Base-by-base conservation (phyloP, 2,797 vertebrate species). In the Chelon labrosus region DNA sequence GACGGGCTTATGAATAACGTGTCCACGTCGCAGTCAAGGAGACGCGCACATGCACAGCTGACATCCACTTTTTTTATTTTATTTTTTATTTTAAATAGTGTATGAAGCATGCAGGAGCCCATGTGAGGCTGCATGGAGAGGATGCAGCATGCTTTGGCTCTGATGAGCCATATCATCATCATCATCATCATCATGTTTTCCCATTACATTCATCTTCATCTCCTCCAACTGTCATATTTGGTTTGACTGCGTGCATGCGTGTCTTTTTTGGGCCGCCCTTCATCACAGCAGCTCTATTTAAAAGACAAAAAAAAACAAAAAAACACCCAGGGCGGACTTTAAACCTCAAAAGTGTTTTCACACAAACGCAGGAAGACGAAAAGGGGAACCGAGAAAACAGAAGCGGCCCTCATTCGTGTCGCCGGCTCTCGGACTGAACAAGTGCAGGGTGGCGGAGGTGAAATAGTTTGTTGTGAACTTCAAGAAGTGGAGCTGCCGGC, bases 21-120 rank as follows among this genome's bases (percentile, higher is more conserved):
- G 82, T 58, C 63, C 75, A 75, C 66, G n/a, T 55, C 55, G 77
- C 60, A 77, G 79, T 84, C 77, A 84, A 78, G 77, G 79, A 83
- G 71, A 77, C 63, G 1, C 68, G 1, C 75, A 5, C 62, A 25
- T 62, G 35, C 65, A 19, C 17, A 7, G 10, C 41, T 44, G 16
- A 5, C 5, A 2, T 22, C 8, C 41, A 7, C 63, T 58, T 57
- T 53, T 8, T 27, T 35, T 19, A 11, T 8, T 5, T 55, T 12
- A 16, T 16, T 14, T 11, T 41, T 11, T 27, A 2, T 27, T 27
- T 13, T 41, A 3, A 13, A 11, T 3, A 10, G 11, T 41, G 10
- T 41, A 41, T 41, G 39, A 41, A 41, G 39, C 27, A 41, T 51
- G 69, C 54, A 1, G 3, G 50, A 16, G 60, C 41, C 51, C 38